Conservation (phyloP, 1,140 invertebrate species). For the Caerostris darwini region DNA sequence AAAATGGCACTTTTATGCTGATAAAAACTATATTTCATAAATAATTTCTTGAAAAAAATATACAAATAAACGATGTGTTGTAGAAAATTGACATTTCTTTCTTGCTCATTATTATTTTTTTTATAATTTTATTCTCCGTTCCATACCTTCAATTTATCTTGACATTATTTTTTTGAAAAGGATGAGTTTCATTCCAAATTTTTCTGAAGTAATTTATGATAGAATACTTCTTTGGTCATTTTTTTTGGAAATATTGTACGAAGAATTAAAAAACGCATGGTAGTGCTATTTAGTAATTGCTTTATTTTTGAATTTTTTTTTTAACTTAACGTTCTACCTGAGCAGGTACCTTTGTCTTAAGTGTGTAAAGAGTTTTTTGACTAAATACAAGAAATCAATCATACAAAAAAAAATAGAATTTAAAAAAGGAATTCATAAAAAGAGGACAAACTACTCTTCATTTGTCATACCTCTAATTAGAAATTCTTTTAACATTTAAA, state of each 20-base stretch:
- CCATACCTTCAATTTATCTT: constrained; percentile 1
- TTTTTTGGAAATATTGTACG: background rate
- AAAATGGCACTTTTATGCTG: background rate
- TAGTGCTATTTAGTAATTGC: background rate
- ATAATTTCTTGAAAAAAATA: constrained; percentile 1
- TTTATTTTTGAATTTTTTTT: background rate
- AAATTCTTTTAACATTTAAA: too few species aligned
- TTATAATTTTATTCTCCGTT: background rate
- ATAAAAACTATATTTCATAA: constrained; percentile 40
- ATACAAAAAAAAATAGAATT: too few species aligned
- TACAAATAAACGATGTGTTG: background rate
- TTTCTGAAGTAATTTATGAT: constrained; percentile 13
- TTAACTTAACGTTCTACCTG: background rate
- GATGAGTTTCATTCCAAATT: background rate
- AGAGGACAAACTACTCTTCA: too few species aligned
- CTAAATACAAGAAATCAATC: too few species aligned
- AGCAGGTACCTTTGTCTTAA: too few species aligned
- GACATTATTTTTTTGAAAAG: background rate
- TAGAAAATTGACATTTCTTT: background rate
- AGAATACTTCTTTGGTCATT: background rate
- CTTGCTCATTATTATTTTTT: background rate
- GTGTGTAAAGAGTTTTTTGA: too few species aligned
- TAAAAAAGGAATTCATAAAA: too few species aligned
- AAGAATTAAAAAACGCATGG: background rate
- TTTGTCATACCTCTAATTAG: too few species aligned